phyloP scores from a whole-genome alignment of 30 jellyfish, hydroid and myxozoan species.

The Phacellophora camtschatica region DNA sequence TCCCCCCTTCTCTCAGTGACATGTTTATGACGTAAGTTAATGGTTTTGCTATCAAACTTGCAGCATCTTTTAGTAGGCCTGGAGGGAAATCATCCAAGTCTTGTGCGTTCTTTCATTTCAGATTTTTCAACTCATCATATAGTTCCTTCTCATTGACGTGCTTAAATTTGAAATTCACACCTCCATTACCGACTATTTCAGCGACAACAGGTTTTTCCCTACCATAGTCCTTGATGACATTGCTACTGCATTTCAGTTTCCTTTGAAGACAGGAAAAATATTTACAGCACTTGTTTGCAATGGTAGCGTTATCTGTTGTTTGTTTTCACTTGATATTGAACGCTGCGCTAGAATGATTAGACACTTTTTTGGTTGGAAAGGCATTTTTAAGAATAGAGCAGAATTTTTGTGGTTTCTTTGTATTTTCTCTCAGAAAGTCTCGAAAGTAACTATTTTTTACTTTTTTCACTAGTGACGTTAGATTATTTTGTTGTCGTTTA shows the following conservation, averaged over 20 bases:
- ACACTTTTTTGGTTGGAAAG: too few species aligned
- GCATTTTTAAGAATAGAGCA: too few species aligned
- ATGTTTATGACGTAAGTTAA: conserved; percentile 42
- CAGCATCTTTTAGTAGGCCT: conserved; percentile 36
- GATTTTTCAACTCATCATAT: conserved; percentile 9
- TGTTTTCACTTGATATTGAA: conserved; percentile 9
- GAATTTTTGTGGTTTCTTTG: too few species aligned
- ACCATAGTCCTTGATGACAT: conserved; percentile 33
- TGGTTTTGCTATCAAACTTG: conserved; percentile 33
- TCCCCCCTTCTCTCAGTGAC: conserved; percentile 31
- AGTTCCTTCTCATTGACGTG: conserved; percentile 14
- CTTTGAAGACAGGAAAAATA: conserved; percentile 42
- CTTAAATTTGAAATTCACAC: conserved; percentile 10
- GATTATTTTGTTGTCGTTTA: too few species aligned
- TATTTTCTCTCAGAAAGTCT: too few species aligned
- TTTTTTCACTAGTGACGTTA: too few species aligned
- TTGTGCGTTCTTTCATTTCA: conserved; percentile 36
- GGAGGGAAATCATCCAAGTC: conserved; percentile 35
- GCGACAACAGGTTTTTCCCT: conserved; percentile 2
- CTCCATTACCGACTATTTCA: conserved; percentile 9
- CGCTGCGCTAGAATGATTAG: background rate
- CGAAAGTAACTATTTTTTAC: too few species aligned
- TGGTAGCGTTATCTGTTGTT: conserved; percentile 26
- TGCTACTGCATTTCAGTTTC: conserved; percentile 46
- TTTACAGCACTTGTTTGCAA: conserved; percentile 41